Evolutionary conservation across 2,113 vertebrate genomes (phyloP).

Genomic region (Mobula birostris): DNA sequence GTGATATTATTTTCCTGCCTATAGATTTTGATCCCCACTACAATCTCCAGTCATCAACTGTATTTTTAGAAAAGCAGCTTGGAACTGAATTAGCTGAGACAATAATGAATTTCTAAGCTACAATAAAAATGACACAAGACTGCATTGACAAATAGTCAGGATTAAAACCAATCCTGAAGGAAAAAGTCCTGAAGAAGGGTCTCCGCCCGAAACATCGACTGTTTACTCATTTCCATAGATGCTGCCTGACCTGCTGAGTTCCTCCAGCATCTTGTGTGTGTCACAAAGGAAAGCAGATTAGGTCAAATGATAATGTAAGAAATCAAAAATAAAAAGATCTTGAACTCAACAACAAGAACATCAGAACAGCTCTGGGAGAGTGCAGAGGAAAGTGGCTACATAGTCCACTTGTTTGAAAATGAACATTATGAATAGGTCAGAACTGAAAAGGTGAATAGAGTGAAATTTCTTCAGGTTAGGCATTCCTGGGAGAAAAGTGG

Average conservation of each 20-base stretch:
- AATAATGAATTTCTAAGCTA: background rate
- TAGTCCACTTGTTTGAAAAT: background rate
- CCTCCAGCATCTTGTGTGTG: too few relatives aligned
- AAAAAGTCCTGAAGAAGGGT: too few relatives aligned
- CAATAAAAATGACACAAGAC: background rate
- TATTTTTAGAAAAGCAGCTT: background rate
- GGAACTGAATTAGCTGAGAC: background rate
- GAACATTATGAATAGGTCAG: too few relatives aligned
- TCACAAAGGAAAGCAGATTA: background rate
- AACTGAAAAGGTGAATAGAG: too few relatives aligned
- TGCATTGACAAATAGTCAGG: background rate
- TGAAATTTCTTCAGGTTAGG: too few relatives aligned
- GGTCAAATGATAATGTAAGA: background rate
- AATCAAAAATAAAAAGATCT: background rate
- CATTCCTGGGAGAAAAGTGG: too few relatives aligned
- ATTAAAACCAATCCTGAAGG: background rate
- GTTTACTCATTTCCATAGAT: too few relatives aligned
- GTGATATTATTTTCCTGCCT: background rate
- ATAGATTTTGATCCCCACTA: background rate
- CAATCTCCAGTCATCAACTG: background rate
- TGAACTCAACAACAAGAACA: background rate
- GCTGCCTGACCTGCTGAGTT: too few relatives aligned
- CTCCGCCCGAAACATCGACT: too few relatives aligned
- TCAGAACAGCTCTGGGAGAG: background rate
- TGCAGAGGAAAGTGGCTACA: background rate